phyloP scores from a whole-genome alignment of 2,113 vertebrate species.

The Elgaria multicarinata region DNA sequence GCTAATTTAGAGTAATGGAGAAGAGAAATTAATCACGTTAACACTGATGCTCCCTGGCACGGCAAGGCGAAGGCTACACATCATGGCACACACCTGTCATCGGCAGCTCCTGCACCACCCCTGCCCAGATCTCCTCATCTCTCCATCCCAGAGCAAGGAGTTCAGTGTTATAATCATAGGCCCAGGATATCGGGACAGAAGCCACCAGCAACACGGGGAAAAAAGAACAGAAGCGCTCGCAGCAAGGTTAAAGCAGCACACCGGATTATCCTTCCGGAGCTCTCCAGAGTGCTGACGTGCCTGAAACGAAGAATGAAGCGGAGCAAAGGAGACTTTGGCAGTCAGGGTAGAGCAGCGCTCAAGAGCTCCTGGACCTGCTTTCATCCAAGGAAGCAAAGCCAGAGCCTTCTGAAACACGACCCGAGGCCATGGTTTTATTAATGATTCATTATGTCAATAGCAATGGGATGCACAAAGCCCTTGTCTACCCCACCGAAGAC shows the following conservation, averaged over 20 bases:
- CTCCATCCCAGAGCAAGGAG: not conserved
- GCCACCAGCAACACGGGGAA: not conserved
- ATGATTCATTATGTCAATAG: constrained; percentile 60
- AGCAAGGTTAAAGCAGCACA: constrained; percentile 62
- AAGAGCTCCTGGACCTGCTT: not conserved
- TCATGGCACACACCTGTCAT: constrained; percentile 35
- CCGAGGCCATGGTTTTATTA: not conserved
- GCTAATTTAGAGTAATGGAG: constrained; percentile 77
- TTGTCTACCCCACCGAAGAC: not conserved
- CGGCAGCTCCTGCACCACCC: not conserved
- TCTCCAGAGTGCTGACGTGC: constrained; percentile 29
- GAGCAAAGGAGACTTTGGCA: not conserved
- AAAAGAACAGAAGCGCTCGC: not conserved
- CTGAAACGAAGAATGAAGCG: constrained; percentile 10
- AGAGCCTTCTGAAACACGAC: constrained; percentile 13
- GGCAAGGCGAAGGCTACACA: constrained; percentile 7
- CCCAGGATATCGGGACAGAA: constrained; percentile 33
- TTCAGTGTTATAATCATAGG: constrained; percentile 39
- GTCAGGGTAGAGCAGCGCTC: not conserved
- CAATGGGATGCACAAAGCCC: constrained; percentile 6
- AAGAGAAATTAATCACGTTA: constrained; percentile 76
- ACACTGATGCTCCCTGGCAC: constrained; percentile 41
- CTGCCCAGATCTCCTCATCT: fast-evolving
- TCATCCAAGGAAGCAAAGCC: constrained; percentile 41
- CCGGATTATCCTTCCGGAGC: constrained; percentile 16